These are phyloP conservation scores for Leguminivora glycinivorella DNA, from an alignment of 1,140 invertebrate species.

Conservation along the genomic window DNA sequence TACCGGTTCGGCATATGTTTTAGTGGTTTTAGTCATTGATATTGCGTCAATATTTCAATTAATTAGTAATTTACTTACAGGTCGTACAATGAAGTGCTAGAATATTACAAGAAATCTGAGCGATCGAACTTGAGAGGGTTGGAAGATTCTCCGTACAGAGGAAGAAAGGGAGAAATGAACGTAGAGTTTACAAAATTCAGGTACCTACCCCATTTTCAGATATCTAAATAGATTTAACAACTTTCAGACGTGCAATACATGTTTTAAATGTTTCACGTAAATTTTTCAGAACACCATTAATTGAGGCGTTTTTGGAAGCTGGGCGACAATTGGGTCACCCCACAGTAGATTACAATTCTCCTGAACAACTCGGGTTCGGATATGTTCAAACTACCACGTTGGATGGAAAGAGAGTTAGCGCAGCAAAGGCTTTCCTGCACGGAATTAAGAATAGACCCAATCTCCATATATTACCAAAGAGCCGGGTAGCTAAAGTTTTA, in stretches of 20 bases:
- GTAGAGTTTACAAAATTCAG: constrained; percentile 65
- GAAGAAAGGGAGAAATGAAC: constrained; percentile 69
- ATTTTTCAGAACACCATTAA: constrained; percentile 62
- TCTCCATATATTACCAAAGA: constrained; percentile 79
- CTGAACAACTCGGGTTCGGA: constrained; percentile 71
- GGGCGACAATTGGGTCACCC: constrained; percentile 74
- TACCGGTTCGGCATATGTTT: constrained; percentile 53
- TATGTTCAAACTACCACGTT: constrained; percentile 81
- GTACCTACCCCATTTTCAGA: constrained; percentile 29
- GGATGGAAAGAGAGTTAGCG: constrained; percentile 61
- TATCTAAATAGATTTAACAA: not conserved
- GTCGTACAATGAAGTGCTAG: constrained; percentile 44
- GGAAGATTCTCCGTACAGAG: constrained; percentile 72
- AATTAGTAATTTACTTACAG: constrained; percentile 27
- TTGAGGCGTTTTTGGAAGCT: constrained; percentile 76
- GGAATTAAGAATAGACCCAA: constrained; percentile 80
- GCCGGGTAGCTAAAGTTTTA: constrained; percentile 80
- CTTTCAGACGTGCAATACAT: not conserved
- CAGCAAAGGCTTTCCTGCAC: constrained; percentile 79
- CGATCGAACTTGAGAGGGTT: constrained; percentile 64
- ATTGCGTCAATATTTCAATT: not conserved
- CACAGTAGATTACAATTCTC: constrained; percentile 66
- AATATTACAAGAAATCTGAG: constrained; percentile 66
- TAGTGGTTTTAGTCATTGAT: not conserved
- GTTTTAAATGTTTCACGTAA: not conserved